phyloP scores from a whole-genome alignment of 1,140 invertebrate species.

The Anastrepha obliqua region DNA sequence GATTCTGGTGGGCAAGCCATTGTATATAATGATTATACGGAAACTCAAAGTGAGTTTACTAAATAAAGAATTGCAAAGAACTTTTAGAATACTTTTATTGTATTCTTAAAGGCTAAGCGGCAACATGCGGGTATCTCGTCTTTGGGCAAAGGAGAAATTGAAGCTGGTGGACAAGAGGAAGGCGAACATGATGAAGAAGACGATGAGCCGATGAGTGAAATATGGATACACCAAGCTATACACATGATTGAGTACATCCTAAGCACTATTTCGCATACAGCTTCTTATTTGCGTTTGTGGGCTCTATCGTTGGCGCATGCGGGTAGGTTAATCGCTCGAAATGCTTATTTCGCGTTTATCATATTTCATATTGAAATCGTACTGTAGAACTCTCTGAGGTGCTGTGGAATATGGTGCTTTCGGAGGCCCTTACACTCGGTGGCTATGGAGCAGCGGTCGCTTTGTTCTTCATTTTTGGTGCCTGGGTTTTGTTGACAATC shows the following conservation, averaged over 20 bases:
- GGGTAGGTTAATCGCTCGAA: slow-evolving; percentile 78
- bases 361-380: not conserved
- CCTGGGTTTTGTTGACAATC: slow-evolving; percentile 92
- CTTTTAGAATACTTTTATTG: not conserved
- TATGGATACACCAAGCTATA: slow-evolving; percentile 94
- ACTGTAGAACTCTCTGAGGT: slow-evolving; percentile 88
- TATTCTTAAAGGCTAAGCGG: not conserved
- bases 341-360: not conserved
- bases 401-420: slow-evolving; percentile 90
- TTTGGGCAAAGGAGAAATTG: not conserved
- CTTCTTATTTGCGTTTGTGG: slow-evolving; percentile 97
- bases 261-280: slow-evolving; percentile 96
- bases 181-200: slow-evolving; percentile 69
- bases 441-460: slow-evolving; percentile 67
- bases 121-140: not conserved
- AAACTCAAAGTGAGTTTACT: not conserved
- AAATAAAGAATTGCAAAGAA: not conserved
- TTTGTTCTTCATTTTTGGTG: slow-evolving; percentile 87
- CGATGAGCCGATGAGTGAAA: slow-evolving; percentile 87
- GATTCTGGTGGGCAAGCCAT: slow-evolving; percentile 93
- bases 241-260: slow-evolving; percentile 98
- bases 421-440: slow-evolving; percentile 63
- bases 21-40: slow-evolving; percentile 68
- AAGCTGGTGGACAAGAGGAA: not conserved
- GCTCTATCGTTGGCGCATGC: slow-evolving; percentile 95